phyloP scores from a whole-genome alignment of 2,888 invertebrate species.

The Hirtodrosophila histrioides region DNA sequence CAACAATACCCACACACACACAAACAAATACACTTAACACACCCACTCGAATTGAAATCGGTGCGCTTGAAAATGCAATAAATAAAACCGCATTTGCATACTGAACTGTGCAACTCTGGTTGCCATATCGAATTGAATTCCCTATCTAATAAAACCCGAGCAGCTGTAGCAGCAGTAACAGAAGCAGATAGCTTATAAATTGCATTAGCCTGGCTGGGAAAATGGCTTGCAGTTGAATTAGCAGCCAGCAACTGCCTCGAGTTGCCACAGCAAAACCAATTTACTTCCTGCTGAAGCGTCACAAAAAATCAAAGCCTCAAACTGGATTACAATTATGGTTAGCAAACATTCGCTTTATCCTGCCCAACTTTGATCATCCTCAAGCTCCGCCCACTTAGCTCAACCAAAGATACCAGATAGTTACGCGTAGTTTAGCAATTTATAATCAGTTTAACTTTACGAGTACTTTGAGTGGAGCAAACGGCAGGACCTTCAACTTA shows the following conservation, averaged over 20 bases:
- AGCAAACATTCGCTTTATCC: conserved; percentile 46
- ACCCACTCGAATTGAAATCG: conserved; percentile 30
- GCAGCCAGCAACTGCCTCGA: conserved; percentile 6
- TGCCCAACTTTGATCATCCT: background rate
- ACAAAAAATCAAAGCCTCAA: conserved; percentile 81
- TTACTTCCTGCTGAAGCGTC: conserved; percentile 50
- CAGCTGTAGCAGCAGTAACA: conserved; percentile 19
- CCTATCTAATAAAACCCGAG: conserved; percentile 6
- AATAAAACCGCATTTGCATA: conserved; percentile 33
- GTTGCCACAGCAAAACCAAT: conserved; percentile 23
- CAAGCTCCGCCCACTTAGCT: too few relatives aligned
- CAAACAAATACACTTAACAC: conserved; percentile 21
- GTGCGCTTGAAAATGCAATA: conserved; percentile 40
- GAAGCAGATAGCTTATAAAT: conserved; percentile 32
- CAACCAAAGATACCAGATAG: too few relatives aligned
- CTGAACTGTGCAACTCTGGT: conserved; percentile 41
- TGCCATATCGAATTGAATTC: conserved; percentile 11
- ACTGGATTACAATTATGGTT: conserved; percentile 84
- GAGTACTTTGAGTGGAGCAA: too few relatives aligned
- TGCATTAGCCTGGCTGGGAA: conserved; percentile 44
- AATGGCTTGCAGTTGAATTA: conserved; percentile 44
- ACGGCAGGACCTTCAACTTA: too few relatives aligned
- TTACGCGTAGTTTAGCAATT: too few relatives aligned
- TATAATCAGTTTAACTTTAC: too few relatives aligned
- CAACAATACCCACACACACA: conserved; percentile 35